Conservation (phyloP, 2,113 vertebrate species). For the Clarias gariepinus region DNA sequence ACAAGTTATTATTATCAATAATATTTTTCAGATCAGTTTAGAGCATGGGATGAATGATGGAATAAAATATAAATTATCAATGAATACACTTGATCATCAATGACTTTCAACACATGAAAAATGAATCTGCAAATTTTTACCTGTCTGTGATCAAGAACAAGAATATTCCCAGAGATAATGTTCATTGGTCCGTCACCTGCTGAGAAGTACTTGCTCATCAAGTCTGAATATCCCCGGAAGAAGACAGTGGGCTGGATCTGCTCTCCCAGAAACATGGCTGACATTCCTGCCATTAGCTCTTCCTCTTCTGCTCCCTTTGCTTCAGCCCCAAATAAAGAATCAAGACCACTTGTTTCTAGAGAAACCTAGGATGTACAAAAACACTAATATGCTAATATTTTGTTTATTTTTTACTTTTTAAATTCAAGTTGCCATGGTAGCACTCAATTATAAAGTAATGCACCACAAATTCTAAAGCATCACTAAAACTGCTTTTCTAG, state of each 20-base stretch:
- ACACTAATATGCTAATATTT: not conserved
- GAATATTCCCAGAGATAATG: conserved; percentile 43
- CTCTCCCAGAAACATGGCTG: conserved; percentile 41
- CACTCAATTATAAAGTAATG: not conserved
- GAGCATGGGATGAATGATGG: not conserved
- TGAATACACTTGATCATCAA: not conserved
- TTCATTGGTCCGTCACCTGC: conserved; percentile 40
- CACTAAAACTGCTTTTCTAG: not conserved
- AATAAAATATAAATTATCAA: not conserved
- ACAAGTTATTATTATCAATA: no score
- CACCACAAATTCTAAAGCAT: not conserved
- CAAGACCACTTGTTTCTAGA: conserved; percentile 25
- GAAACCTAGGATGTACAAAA: conserved; percentile 16
- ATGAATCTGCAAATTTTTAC: not conserved
- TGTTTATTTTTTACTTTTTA: not conserved
- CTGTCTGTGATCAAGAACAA: conserved; percentile 35
- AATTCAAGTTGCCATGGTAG: not conserved
- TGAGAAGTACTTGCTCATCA: conserved; percentile 44
- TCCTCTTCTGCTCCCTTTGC: conserved; percentile 27
- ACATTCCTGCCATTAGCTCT: conserved; percentile 48
- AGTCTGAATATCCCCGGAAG: conserved; percentile 38
- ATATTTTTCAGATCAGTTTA: not conserved
- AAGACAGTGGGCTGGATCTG: conserved; percentile 39
- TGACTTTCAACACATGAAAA: not conserved
- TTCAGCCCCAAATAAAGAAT: conserved; percentile 20